Evolutionary conservation across 1,140 invertebrate genomes (phyloP), one percentile per base, ranked within the genome.

Genomic region (Aphaenogaster rudis): DNA sequence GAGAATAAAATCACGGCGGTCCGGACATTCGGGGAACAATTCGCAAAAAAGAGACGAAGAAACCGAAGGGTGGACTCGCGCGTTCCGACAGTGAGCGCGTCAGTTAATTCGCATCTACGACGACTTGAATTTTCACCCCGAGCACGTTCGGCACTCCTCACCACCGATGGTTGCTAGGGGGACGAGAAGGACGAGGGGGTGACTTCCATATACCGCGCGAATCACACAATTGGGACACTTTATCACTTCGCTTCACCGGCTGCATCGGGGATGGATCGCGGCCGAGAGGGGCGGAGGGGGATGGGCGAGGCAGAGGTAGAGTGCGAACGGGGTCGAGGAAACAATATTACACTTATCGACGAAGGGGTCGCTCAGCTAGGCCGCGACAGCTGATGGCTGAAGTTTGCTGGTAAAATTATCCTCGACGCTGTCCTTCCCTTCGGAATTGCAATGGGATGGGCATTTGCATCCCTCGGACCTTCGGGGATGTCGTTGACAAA

Each of bases 281-380:
- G 39, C 4, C 28, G 39, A 42, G 63, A 69, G 33, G 5, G 17
- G 7, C 3, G 21, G 33, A 21, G n/a, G 66, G 15, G 5, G 13
- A 15, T 17, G 36, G 13, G 42, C 9, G 52, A 61, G 45, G 28
- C 50, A 6, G 61, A 54, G 88, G 74, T 42, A 64, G 85, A 42
- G 52, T 39, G 64, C 33, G 72, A 90, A 90, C 54, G 45, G 54
- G 89, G 88, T 90, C 89, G 88, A 80, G 86, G 61, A 90, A 86
- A 90, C 89, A 90, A 90, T 90, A 89, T 90, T 80, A 61, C 88
- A 54, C 61, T 90, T 90, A 90, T 90, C 67, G 88, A 66, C 21
- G 64, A 36, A 74, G 48, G 21, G 45, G 42, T 74, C 39, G 79
- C 63, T 77, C 74, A 28, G 66, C 59, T 42, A 42, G 72, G 33